Conservation (phyloP, 2,888 invertebrate genomes). For the Synergus gifuensis region DNA sequence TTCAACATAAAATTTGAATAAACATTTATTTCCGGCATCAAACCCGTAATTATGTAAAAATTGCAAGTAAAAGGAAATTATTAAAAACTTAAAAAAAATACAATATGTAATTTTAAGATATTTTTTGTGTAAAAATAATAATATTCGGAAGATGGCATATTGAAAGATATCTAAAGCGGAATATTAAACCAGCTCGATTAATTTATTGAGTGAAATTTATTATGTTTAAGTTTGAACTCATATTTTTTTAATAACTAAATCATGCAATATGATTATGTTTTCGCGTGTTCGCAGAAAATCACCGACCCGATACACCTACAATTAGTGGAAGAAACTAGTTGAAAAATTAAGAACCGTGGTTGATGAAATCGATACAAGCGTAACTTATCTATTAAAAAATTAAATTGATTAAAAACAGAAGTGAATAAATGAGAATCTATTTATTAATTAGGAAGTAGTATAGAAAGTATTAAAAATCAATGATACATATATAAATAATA, state of each 20-base stretch:
- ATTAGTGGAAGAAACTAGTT: not conserved
- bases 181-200: not conserved
- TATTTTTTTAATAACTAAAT: not conserved
- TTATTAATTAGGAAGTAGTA: not conserved
- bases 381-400: too few relatives aligned
- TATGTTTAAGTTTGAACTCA: not conserved
- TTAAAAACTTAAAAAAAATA: not conserved
- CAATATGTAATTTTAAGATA: not conserved
- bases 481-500: too few relatives aligned
- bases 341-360: not conserved
- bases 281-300: not conserved
- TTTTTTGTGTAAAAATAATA: not conserved
- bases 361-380: not conserved
- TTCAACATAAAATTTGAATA: too few relatives aligned
- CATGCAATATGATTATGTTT: not conserved
- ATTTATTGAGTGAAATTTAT: not conserved
- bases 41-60: not conserved
- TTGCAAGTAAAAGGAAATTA: not conserved
- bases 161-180: not conserved
- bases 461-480: not conserved
- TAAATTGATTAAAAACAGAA: not conserved
- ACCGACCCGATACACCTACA: not conserved
- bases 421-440: not conserved
- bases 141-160: not conserved
- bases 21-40: not conserved